phyloP scores from a whole-genome alignment of 2,888 invertebrate species.

The Drosophila rellima region DNA sequence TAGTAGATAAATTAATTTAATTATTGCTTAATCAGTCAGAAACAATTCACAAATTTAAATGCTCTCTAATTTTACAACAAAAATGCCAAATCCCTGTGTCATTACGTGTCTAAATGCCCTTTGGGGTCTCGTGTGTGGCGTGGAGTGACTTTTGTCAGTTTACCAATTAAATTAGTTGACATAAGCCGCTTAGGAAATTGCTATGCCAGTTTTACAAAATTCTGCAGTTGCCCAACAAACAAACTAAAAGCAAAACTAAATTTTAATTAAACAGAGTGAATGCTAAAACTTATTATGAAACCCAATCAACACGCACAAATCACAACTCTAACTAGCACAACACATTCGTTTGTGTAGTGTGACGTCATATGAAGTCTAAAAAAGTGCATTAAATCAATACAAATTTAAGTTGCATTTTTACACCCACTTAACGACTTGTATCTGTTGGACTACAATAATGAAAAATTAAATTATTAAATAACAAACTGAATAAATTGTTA shows the following conservation, averaged over 20 bases:
- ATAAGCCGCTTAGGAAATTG: conserved; percentile 62
- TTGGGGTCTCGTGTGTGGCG: neutral
- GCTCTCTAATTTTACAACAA: conserved; percentile 4
- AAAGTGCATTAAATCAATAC: neutral
- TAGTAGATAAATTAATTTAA: neutral
- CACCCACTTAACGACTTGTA: neutral
- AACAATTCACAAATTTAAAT: neutral
- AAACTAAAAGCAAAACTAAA: conserved; percentile 21
- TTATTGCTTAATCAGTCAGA: conserved; percentile 22
- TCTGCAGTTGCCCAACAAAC: conserved; percentile 37
- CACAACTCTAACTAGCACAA: neutral
- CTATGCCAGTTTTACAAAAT: conserved; percentile 12
- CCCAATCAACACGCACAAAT: conserved; percentile 5
- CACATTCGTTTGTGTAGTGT: no score
- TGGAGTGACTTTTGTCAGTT: conserved; percentile 47
- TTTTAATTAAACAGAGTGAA: conserved; percentile 59
- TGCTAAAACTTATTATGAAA: conserved; percentile 5
- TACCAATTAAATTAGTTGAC: conserved; percentile 60
- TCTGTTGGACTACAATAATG: neutral
- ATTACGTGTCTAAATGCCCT: conserved; percentile 11
- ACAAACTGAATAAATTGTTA: no score
- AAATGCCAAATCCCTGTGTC: conserved; percentile 10
- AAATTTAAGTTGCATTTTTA: neutral
- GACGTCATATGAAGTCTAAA: neutral
- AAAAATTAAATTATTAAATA: no score